Conservation (phyloP, 2,888 invertebrate species). For the Calephelis perditalis region DNA sequence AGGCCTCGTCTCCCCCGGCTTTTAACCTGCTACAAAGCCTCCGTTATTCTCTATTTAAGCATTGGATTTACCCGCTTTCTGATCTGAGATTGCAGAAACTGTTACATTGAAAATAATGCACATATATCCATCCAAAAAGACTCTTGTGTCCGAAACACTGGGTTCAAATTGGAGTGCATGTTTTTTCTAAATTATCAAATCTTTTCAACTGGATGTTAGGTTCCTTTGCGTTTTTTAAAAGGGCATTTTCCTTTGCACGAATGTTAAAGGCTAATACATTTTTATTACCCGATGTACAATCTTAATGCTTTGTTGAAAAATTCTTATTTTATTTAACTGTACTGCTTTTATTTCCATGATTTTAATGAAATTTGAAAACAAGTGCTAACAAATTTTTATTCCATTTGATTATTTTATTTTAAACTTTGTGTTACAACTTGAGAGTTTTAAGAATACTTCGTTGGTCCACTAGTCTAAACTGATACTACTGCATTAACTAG, state of each 20-base stretch:
- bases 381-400: too few relatives aligned
- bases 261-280: conserved; percentile 32
- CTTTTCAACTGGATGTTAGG: conserved; percentile 22
- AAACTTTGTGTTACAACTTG: too few relatives aligned
- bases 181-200: conserved; percentile 14
- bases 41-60: conserved; percentile 42
- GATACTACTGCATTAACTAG: too few relatives aligned
- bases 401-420: too few relatives aligned
- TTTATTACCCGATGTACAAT: conserved; percentile 25
- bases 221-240: conserved; percentile 24
- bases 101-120: conserved; percentile 41
- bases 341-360: not conserved
- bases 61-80: conserved; percentile 44
- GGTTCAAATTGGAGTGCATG: conserved; percentile 20
- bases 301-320: conserved; percentile 1
- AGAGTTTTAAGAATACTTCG: too few relatives aligned
- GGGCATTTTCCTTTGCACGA: conserved; percentile 26
- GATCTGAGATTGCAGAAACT: conserved; percentile 53
- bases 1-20: conserved; percentile 36
- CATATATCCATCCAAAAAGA: conserved; percentile 22
- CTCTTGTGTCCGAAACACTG: conserved; percentile 25
- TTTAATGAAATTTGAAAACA: too few relatives aligned
- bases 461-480: too few relatives aligned
- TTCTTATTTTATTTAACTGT: conserved; percentile 4
- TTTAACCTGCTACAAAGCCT: conserved; percentile 47